Percentiles rank a stretch among this genome's conserved stretches.
Conservation (phyloP, 30 jellyfish, hydroid and myxozoan species). For the Aurelia sp. region DNA sequence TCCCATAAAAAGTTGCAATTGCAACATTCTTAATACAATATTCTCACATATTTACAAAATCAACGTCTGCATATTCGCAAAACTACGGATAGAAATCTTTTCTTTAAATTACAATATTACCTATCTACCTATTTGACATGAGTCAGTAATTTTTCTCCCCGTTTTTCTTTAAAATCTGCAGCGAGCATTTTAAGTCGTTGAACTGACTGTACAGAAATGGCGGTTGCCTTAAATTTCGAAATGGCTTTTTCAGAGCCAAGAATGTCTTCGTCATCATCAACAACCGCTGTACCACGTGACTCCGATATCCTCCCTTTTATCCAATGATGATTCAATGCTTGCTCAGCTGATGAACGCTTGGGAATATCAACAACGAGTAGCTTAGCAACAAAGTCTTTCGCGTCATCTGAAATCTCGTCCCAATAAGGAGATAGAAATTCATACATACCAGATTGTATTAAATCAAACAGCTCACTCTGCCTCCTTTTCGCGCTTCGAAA, state of each 20-base stretch:
- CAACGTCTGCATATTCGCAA: not conserved
- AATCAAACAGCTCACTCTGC: constrained; percentile 94
- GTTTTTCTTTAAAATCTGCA: constrained; percentile 58
- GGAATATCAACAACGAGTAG: constrained; percentile 84
- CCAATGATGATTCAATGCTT: constrained; percentile 89
- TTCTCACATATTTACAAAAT: no score
- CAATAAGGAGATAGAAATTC: constrained; percentile 95
- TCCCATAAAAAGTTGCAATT: no score
- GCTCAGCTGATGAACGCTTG: constrained; percentile 78
- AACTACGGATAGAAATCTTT: not conserved
- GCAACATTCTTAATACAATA: no score
- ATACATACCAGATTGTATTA: constrained; percentile 85
- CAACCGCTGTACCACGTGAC: constrained; percentile 60
- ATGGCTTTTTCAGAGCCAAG: constrained; percentile 3
- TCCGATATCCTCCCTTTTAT: constrained; percentile 65
- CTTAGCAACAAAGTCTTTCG: constrained; percentile 81
- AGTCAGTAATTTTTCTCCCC: constrained; percentile 82
- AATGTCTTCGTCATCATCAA: constrained; percentile 39
- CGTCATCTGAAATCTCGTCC: constrained; percentile 91
- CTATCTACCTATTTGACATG: constrained; percentile 49
- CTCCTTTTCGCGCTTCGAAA: constrained; percentile 92
- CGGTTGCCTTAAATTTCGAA: constrained; percentile 76
- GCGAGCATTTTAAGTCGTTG: constrained; percentile 83
- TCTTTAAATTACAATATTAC: not conserved
- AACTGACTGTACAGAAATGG: constrained; percentile 80